Base-by-base conservation (phyloP, 2,888 invertebrate genomes). In the Dendrolimus pini region DNA sequence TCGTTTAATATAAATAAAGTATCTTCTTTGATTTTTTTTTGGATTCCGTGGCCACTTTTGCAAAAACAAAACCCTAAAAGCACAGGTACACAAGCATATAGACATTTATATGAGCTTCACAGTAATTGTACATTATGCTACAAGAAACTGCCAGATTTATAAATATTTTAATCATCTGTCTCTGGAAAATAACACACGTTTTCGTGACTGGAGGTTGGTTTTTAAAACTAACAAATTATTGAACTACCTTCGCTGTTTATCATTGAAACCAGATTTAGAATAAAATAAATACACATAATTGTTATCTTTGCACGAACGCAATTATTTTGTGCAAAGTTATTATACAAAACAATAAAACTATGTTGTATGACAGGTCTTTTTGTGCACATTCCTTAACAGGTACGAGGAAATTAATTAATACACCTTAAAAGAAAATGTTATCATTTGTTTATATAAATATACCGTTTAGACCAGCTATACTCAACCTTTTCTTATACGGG, bases 321-420 rank as follows among this genome's bases (percentile, higher is more conserved):
- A 55, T 42, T 55, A 18, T 55, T 13, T 55, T 55, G 55, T 47
- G 47, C 47, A 55, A 41, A 42, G n/a, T 55, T 41, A 55, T 47
- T 13, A 52, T 54, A 58, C 56, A 55, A 61, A 62, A 65, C 30
- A 41, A 1, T 52, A 53, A 55, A 56, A 12, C 12, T 47, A 47
- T 47, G 12, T 47, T 47, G 47, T 47, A 47, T 47, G 65, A 54
- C 59, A 59, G 12, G 10, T 41, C 58, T 60, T 59, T 58, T 59
- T 57, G 55, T 55, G 57, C 52, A 41, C 52, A 58, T 58, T 58
- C 58, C 57, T 30, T 30, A 63, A 64, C 60, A 58, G 63, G 62
- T 63, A 70, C 57, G 55, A 69, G 73, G 73, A 72, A 73, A 66
- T 67, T 62, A 61, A 66, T 65, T 62, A 65, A 60, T 60, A 58